Percentiles rank a stretch among this genome's conserved stretches.
phyloP scores from a whole-genome alignment of 1,140 invertebrate genomes.

The Bicyclus anynana region DNA sequence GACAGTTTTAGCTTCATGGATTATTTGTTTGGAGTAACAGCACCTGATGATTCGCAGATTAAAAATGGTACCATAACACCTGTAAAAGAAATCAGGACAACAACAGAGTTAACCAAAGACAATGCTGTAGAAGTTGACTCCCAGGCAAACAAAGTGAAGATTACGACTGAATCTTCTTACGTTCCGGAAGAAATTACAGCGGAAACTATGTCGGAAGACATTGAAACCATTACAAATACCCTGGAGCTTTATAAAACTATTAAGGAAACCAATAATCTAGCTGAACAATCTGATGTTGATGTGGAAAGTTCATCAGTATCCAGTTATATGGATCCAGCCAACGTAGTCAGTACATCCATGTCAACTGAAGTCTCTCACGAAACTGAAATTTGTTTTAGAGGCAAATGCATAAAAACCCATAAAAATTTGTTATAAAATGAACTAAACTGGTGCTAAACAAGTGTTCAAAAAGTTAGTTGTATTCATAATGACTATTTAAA shows the following conservation, averaged over 20 bases:
- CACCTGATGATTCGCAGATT: slow-evolving; percentile 29
- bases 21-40: slow-evolving; percentile 58
- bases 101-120: slow-evolving; percentile 30
- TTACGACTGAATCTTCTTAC: slow-evolving; percentile 57
- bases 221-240: slow-evolving; percentile 28
- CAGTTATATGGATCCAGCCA: slow-evolving; percentile 75
- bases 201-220: slow-evolving; percentile 25
- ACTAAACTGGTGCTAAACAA: slow-evolving; percentile 17
- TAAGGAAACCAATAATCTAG: slow-evolving; percentile 26
- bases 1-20: slow-evolving; percentile 67
- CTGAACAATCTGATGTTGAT: slow-evolving; percentile 39
- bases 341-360: slow-evolving; percentile 83
- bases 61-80: slow-evolving; percentile 15
- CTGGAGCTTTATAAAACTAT: slow-evolving; percentile 1
- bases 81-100: slow-evolving; percentile 13
- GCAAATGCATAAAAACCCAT: slow-evolving; percentile 87
- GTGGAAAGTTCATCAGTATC: slow-evolving; percentile 60
- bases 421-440: slow-evolving; percentile 51
- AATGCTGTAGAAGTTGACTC: slow-evolving; percentile 10
- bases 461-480: slow-evolving; percentile 24
- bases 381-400: slow-evolving; percentile 91
- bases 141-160: slow-evolving; percentile 29
- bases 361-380: slow-evolving; percentile 89
- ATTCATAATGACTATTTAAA: slow-evolving; percentile 17
- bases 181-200: slow-evolving; percentile 64